Evolutionary conservation across 2,113 vertebrate genomes (phyloP).

Genomic region (Perca fluviatilis): DNA sequence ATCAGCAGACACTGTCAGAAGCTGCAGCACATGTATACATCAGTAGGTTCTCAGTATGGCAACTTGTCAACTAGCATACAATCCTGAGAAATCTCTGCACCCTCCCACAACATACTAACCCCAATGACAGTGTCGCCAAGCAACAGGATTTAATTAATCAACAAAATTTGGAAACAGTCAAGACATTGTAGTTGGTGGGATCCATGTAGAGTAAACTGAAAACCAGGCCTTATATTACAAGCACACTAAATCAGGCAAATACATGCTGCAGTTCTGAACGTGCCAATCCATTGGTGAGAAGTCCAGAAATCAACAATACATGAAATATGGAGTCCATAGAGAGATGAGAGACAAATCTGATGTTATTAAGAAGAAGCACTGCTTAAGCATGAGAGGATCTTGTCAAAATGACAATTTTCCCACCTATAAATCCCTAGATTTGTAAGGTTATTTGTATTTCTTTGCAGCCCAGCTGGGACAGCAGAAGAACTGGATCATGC

Average conservation of each 20-base stretch:
- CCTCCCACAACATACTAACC: not conserved
- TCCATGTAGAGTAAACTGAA: not conserved
- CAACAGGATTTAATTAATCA: not conserved
- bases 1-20: slow-evolving; percentile 41
- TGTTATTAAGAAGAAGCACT: not conserved
- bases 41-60: slow-evolving; percentile 11
- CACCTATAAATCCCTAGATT: not conserved
- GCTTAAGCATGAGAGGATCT: not conserved
- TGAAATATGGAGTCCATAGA: not conserved
- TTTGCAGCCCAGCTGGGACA: not conserved
- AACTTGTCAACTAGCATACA: slow-evolving; percentile 20
- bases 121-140: not conserved
- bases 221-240: slow-evolving; percentile 9
- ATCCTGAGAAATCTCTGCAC: slow-evolving; percentile 28
- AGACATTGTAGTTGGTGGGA: slow-evolving; percentile 20
- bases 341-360: not conserved
- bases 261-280: slow-evolving; percentile 41
- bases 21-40: slow-evolving; percentile 25
- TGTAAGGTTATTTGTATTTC: not conserved
- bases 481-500: slow-evolving; percentile 5
- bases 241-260: slow-evolving; percentile 40
- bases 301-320: slow-evolving; percentile 8
- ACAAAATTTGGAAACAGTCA: not conserved
- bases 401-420: not conserved
- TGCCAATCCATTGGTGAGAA: not conserved